These are phyloP conservation scores for Cynaeus angustus DNA, from an alignment of 2,888 invertebrate genomes.

Conservation along the genomic window DNA sequence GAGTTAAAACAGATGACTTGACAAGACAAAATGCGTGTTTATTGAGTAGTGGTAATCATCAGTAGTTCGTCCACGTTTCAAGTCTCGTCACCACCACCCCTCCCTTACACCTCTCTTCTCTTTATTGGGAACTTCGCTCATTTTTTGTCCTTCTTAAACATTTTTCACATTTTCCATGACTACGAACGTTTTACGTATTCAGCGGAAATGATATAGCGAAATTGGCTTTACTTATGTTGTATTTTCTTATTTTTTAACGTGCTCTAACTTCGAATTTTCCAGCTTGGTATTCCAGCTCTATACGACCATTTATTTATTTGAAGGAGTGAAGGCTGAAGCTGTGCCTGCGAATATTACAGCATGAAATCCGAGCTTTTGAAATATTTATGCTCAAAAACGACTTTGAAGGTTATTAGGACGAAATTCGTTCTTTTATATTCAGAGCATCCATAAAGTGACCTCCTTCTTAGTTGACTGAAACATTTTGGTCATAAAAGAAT, in stretches of 20 bases:
- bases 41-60: conserved; percentile 53
- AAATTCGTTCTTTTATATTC: background rate
- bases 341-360: conserved; percentile 29
- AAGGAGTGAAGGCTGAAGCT: conserved; percentile 33
- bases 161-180: conserved; percentile 56
- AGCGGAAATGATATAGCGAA: conserved; percentile 55
- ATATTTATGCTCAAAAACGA: conserved; percentile 18
- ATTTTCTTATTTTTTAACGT: conserved; percentile 60
- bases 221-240: conserved; percentile 56
- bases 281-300: conserved; percentile 36
- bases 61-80: conserved; percentile 54
- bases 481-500: too few species aligned
- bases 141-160: conserved; percentile 55
- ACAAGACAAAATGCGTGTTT: conserved; percentile 55
- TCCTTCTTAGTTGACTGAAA: too few species aligned
- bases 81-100: conserved; percentile 52
- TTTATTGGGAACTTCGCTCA: conserved; percentile 54
- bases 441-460: too few species aligned
- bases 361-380: conserved; percentile 15
- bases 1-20: conserved; percentile 52
- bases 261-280: conserved; percentile 52
- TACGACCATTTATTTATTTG: conserved; percentile 45
- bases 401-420: conserved; percentile 8
- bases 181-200: conserved; percentile 53
- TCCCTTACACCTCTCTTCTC: conserved; percentile 45